Percentiles rank a stretch among this genome's conserved stretches.
Evolutionary conservation across 2,797 vertebrate genomes (phyloP).

Genomic region (Lophius americanus): DNA sequence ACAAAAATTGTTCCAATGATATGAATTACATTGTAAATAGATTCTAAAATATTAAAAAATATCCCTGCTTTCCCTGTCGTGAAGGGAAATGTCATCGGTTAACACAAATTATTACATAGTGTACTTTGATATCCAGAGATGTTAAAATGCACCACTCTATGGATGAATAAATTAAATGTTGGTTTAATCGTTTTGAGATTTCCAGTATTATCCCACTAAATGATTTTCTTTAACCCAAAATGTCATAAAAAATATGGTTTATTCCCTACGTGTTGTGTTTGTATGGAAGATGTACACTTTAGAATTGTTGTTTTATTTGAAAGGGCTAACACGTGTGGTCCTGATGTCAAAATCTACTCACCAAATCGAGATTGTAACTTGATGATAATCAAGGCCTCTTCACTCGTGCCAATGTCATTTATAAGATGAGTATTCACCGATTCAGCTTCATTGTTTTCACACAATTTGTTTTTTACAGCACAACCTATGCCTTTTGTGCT

Average conservation of each 20-base stretch:
- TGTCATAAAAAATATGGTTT: slow-evolving; percentile 9
- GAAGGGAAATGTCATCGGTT: slow-evolving; percentile 6
- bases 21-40: slow-evolving; percentile 44
- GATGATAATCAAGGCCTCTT: slow-evolving; percentile 65
- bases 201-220: not conserved
- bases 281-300: slow-evolving; percentile 35
- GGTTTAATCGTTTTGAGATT: not conserved
- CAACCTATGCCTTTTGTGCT: too few species aligned
- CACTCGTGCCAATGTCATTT: slow-evolving; percentile 56
- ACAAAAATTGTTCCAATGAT: slow-evolving; percentile 7
- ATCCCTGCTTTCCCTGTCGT: not conserved
- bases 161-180: slow-evolving; percentile 3
- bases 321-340: slow-evolving; percentile 68
- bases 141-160: slow-evolving; percentile 2
- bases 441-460: slow-evolving; percentile 19
- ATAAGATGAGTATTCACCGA: slow-evolving; percentile 28
- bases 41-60: slow-evolving; percentile 21
- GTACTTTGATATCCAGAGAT: slow-evolving; percentile 10
- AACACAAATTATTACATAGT: slow-evolving; percentile 17
- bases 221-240: slow-evolving; percentile 25
- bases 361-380: slow-evolving; percentile 59
- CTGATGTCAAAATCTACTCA: slow-evolving; percentile 48
- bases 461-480: not conserved
- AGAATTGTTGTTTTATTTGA: slow-evolving; percentile 39
- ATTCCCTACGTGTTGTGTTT: slow-evolving; percentile 45